phyloP scores from a whole-genome alignment of 2,888 invertebrate species.

The Drosophila dives region DNA sequence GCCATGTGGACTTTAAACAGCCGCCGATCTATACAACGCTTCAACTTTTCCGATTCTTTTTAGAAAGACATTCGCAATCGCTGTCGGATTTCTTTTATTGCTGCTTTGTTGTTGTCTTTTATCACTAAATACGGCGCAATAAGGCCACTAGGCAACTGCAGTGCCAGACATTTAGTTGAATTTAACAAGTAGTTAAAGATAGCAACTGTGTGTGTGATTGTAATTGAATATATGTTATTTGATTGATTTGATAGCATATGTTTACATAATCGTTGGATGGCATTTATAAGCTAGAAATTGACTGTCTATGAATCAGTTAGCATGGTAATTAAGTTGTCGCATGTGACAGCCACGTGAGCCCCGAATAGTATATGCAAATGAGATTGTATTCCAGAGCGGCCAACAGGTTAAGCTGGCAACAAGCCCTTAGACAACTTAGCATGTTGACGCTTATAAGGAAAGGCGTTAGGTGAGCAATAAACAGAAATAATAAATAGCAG shows the following conservation, averaged over 20 bases:
- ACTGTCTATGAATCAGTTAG: slow-evolving; percentile 26
- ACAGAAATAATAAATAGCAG: slow-evolving; percentile 40
- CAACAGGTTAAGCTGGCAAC: slow-evolving; percentile 35
- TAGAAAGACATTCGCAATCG: slow-evolving; percentile 29
- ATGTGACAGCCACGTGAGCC: slow-evolving; percentile 76
- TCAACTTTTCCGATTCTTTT: slow-evolving; percentile 18
- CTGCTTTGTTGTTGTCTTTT: slow-evolving; percentile 36
- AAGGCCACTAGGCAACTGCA: slow-evolving; percentile 37
- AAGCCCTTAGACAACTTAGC: background rate
- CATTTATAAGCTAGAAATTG: slow-evolving; percentile 48
- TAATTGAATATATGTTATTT: slow-evolving; percentile 15
- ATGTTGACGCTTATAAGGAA: slow-evolving; percentile 11
- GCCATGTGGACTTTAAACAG: slow-evolving; percentile 65
- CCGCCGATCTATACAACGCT: slow-evolving; percentile 8
- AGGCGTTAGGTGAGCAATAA: slow-evolving; percentile 54
- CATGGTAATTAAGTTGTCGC: slow-evolving; percentile 67
- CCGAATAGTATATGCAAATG: slow-evolving; percentile 7
- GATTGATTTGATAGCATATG: slow-evolving; percentile 25
- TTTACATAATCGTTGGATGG: slow-evolving; percentile 48
- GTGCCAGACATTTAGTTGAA: slow-evolving; percentile 9
- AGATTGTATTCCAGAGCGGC: slow-evolving; percentile 53
- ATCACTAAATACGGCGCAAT: slow-evolving; percentile 46
- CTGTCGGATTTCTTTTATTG: slow-evolving; percentile 8
- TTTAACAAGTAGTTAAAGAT: slow-evolving; percentile 6
- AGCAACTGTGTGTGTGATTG: slow-evolving; percentile 1